Conservation (phyloP, 2,797 vertebrate genomes). For the Muscicapa striata region DNA sequence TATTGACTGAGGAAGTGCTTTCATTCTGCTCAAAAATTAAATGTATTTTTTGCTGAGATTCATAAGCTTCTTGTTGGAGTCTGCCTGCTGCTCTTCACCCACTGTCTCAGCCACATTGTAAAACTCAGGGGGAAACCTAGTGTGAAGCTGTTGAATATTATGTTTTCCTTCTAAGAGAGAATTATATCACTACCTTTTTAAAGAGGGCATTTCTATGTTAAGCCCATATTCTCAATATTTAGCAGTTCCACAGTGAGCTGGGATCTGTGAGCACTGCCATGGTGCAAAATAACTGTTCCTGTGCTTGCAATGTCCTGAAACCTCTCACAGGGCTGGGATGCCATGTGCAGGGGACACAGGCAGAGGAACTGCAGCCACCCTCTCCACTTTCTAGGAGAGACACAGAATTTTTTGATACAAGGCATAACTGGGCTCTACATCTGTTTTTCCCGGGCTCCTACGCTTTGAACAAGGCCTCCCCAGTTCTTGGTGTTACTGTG, state of each 20-base stretch:
- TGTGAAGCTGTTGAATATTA: neutral
- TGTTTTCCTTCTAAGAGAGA: neutral
- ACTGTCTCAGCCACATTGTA: neutral
- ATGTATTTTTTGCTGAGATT: conserved; percentile 1
- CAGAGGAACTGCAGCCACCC: neutral
- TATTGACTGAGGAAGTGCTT: conserved; percentile 11
- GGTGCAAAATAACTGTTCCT: neutral
- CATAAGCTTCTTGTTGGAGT: neutral
- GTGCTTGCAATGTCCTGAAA: neutral
- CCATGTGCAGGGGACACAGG: fast-evolving
- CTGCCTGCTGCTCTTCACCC: neutral
- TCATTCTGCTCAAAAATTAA: conserved; percentile 26
- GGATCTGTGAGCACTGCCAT: neutral
- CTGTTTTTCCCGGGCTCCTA: neutral
- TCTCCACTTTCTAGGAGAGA: neutral
- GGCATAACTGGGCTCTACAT: neutral
- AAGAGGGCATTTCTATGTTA: neutral
- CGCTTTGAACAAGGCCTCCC: neutral
- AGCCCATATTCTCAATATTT: neutral
- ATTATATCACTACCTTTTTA: neutral
- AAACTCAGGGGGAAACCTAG: fast-evolving
- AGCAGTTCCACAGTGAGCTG: neutral
- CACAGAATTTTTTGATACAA: neutral
- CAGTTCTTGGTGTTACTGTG: neutral
- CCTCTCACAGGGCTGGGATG: fast-evolving